Conservation (phyloP, 2,797 vertebrate genomes). For the Lates japonicus region DNA sequence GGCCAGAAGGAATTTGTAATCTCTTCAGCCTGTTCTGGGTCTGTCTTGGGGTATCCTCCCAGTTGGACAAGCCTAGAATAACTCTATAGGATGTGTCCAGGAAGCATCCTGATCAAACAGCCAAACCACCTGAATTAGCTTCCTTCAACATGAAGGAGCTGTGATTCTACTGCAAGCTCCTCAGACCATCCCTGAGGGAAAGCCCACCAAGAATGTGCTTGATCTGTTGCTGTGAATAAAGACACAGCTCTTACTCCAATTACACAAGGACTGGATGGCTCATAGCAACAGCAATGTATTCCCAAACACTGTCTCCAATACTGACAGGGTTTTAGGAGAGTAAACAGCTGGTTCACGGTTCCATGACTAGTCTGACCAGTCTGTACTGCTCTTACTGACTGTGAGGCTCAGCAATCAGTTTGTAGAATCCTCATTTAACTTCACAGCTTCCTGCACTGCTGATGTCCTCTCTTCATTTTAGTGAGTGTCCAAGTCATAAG, state of each 20-base stretch:
- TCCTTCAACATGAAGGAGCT: slow-evolving; percentile 11
- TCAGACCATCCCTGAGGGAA: not conserved
- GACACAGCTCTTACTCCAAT: not conserved
- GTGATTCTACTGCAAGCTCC: not conserved
- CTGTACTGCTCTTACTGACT: not conserved
- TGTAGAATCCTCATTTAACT: not conserved
- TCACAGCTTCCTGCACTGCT: not conserved
- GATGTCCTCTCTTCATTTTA: not conserved
- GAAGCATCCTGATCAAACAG: slow-evolving; percentile 12
- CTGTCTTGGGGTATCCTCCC: not conserved
- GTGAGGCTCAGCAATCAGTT: not conserved
- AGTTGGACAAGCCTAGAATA: slow-evolving; percentile 21
- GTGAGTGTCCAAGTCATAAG: not conserved
- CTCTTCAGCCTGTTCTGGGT: slow-evolving; percentile 21
- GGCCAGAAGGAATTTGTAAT: slow-evolving; percentile 27
- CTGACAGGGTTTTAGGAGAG: not conserved
- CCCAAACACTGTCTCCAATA: not conserved
- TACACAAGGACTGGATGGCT: not conserved
- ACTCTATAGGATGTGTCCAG: slow-evolving; percentile 18
- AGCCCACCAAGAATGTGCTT: not conserved
- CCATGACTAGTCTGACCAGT: not conserved
- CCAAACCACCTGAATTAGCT: not conserved
- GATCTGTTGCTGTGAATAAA: not conserved
- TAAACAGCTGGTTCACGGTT: not conserved
- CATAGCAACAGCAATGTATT: not conserved